phyloP scores from a whole-genome alignment of 1,140 invertebrate species.

The Ephestia elutella region DNA sequence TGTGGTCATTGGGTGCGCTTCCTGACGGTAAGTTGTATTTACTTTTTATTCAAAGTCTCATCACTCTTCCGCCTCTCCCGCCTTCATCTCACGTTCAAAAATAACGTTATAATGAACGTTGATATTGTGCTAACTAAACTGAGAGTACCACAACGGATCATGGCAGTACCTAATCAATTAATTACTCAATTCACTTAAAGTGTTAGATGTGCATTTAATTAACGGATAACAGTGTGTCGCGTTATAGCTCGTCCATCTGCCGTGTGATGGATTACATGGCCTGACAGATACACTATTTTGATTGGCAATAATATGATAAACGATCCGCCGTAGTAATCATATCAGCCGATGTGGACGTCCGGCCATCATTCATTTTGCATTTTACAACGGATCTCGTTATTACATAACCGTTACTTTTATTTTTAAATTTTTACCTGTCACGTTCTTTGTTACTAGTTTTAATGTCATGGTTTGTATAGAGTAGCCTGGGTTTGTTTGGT shows the following conservation, averaged over 20 bases:
- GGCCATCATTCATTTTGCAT: constrained; percentile 58
- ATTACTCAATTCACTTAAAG: constrained; percentile 41
- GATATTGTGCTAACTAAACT: constrained; percentile 23
- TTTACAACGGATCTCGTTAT: constrained; percentile 43
- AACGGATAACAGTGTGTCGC: constrained; percentile 33
- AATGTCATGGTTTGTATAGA: constrained; percentile 39
- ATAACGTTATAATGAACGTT: constrained; percentile 10
- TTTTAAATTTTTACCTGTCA: constrained; percentile 8
- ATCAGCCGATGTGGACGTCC: constrained; percentile 53
- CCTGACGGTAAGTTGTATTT: constrained; percentile 89
- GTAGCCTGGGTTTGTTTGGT: constrained; percentile 42
- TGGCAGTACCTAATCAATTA: constrained; percentile 31
- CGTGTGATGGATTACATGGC: constrained; percentile 62
- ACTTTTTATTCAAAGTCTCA: constrained; percentile 49
- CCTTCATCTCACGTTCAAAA: constrained; percentile 38
- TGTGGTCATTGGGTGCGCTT: constrained; percentile 97
- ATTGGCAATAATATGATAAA: constrained; percentile 74
- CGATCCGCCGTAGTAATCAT: constrained; percentile 63
- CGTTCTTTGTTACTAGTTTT: constrained; percentile 8
- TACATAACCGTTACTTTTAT: constrained; percentile 29
- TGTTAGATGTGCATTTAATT: constrained; percentile 48
- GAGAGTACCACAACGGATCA: constrained; percentile 42
- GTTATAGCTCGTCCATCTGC: constrained; percentile 34
- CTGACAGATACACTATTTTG: constrained; percentile 74
- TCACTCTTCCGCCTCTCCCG: constrained; percentile 31